Evolutionary conservation across 2,113 vertebrate genomes (phyloP).

Genomic region (Pseudorectes ferrugineus): DNA sequence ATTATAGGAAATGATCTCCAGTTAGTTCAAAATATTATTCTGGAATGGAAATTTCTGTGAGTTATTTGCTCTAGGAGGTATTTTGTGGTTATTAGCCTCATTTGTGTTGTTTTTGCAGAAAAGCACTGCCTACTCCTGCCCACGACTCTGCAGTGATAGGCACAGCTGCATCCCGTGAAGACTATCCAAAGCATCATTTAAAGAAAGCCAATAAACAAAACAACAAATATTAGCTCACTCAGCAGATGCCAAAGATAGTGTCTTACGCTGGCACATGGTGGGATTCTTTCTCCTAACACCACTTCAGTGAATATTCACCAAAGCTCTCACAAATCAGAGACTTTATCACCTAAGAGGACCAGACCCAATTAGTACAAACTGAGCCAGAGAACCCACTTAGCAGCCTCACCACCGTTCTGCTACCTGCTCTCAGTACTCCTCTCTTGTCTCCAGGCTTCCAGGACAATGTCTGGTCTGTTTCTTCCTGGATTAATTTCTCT

Average conservation of each 20-base stretch:
- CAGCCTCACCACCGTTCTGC: background rate
- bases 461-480: background rate
- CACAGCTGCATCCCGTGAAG: constrained; percentile 25
- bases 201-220: constrained; percentile 7
- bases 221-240: background rate
- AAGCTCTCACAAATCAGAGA: background rate
- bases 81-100: constrained; percentile 38
- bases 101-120: constrained; percentile 25
- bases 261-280: background rate
- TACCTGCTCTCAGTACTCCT: background rate
- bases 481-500: background rate
- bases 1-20: no score
- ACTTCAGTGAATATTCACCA: background rate
- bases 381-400: background rate
- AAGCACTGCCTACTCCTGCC: background rate
- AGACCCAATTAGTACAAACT: background rate
- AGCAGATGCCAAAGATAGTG: background rate
- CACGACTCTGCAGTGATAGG: background rate
- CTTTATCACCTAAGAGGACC: background rate
- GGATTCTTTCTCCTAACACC: background rate
- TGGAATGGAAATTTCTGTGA: constrained; percentile 36
- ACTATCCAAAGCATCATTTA: background rate
- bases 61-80: background rate
- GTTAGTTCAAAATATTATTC: constrained; percentile 45
- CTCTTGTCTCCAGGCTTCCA: background rate